Percentiles rank a stretch among this genome's conserved stretches.
phyloP scores from a whole-genome alignment of 2,888 invertebrate species.

The Campopleginae sp. region DNA sequence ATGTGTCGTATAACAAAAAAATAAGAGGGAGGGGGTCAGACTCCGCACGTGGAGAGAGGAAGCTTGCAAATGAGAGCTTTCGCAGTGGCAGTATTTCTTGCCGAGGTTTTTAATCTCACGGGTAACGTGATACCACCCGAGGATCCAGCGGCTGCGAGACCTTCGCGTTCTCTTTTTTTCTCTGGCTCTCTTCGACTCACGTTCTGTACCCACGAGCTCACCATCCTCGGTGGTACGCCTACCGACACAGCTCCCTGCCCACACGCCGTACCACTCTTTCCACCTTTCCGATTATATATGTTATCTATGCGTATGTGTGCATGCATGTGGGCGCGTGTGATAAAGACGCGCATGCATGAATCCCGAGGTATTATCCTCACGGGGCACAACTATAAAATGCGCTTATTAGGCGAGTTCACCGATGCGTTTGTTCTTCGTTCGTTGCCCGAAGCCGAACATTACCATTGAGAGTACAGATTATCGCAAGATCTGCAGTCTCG shows the following conservation, averaged over 20 bases:
- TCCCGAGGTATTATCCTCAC: constrained; percentile 16
- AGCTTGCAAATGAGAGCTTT: constrained; percentile 81
- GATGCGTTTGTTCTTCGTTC: constrained; percentile 40
- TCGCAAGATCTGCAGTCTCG: not conserved
- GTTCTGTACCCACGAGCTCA: constrained; percentile 45
- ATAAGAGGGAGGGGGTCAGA: constrained; percentile 32
- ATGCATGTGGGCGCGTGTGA: not conserved
- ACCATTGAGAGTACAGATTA: constrained; percentile 4
- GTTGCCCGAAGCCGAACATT: constrained; percentile 68
- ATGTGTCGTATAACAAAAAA: constrained; percentile 38
- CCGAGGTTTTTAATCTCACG: constrained; percentile 79
- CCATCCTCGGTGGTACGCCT: constrained; percentile 28
- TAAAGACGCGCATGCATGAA: not conserved
- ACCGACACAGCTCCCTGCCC: not conserved
- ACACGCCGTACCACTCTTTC: constrained; percentile 24
- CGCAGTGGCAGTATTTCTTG: constrained; percentile 79
- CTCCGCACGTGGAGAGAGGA: constrained; percentile 62
- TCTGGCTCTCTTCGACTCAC: constrained; percentile 30
- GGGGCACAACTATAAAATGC: constrained; percentile 58
- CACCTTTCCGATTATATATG: not conserved
- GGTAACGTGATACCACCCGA: constrained; percentile 74
- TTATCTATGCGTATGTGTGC: constrained; percentile 57
- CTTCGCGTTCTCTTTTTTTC: constrained; percentile 57
- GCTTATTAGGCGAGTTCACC: constrained; percentile 60
- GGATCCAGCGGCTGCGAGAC: constrained; percentile 59